Evolutionary conservation across 1,140 invertebrate genomes (phyloP).

Genomic region (Pentalonia nigronervosa): DNA sequence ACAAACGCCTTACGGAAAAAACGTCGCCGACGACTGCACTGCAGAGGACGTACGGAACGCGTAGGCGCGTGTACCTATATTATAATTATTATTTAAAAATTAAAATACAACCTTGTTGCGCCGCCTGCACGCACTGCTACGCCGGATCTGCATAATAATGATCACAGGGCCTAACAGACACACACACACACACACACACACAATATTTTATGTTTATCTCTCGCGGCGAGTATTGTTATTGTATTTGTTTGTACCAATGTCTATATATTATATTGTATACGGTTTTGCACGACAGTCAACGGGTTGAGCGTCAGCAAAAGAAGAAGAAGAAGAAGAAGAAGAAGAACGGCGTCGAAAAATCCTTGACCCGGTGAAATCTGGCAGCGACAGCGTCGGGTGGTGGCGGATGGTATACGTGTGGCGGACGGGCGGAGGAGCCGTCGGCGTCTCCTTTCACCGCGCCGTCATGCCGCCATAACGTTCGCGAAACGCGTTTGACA

Average conservation of each 20-base stretch:
- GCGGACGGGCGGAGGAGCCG: not conserved
- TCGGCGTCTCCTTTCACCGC: not conserved
- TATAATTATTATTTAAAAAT: not conserved
- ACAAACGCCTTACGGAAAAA: not conserved
- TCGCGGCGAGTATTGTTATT: not conserved
- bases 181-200: not conserved
- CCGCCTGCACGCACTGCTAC: not conserved
- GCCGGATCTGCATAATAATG: conserved; percentile 7
- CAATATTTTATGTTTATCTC: not conserved
- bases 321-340: not conserved
- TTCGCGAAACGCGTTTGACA: not conserved
- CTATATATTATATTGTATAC: too few relatives aligned
- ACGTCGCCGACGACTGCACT: too few relatives aligned
- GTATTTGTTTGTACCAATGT: not conserved
- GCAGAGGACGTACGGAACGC: not conserved
- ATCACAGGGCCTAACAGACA: not conserved
- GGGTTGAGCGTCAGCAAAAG: not conserved
- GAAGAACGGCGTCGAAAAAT: conserved; percentile 11
- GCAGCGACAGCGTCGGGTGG: not conserved
- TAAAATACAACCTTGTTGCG: not conserved
- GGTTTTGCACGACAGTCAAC: not conserved
- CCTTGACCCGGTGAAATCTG: conserved; percentile 45
- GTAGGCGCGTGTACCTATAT: not conserved
- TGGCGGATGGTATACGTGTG: too few relatives aligned
- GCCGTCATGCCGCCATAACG: not conserved